Percentiles rank a stretch among this genome's conserved stretches.
These are phyloP conservation scores for Bucco capensis DNA, from an alignment of 2,113 vertebrate genomes.

Conservation along the genomic window DNA sequence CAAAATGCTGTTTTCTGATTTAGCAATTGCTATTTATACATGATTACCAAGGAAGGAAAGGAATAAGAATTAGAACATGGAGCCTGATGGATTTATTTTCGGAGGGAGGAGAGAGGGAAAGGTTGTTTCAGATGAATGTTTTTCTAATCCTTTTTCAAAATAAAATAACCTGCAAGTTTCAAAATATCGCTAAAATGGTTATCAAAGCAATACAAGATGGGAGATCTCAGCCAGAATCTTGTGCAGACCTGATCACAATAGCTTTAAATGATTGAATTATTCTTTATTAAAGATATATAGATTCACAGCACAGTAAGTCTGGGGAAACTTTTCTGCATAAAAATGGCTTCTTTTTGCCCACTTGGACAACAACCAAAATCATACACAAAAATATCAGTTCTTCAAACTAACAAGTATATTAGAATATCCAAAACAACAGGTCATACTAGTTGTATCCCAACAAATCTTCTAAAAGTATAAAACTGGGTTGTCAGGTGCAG, in stretches of 20 bases:
- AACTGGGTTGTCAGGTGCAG: background rate
- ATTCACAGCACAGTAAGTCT: background rate
- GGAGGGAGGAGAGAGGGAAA: background rate
- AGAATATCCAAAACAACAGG: background rate
- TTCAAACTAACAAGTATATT: background rate
- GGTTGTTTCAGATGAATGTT: background rate
- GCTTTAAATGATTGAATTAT: background rate
- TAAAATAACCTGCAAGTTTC: background rate
- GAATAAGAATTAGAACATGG: background rate
- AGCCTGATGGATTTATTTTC: background rate
- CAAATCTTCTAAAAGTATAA: background rate
- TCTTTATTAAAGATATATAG: background rate
- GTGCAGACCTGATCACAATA: background rate
- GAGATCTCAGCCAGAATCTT: background rate
- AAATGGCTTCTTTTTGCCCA: background rate
- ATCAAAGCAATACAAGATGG: background rate
- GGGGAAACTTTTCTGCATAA: background rate
- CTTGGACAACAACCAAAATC: background rate
- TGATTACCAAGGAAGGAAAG: background rate
- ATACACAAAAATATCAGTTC: background rate
- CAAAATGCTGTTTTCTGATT: background rate
- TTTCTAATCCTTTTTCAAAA: background rate
- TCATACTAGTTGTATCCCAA: background rate
- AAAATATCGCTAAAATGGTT: background rate
- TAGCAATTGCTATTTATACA: background rate